Percentiles rank a stretch among this genome's conserved stretches.
phyloP scores from a whole-genome alignment of 2,888 invertebrate genomes.

The Syritta pipiens region DNA sequence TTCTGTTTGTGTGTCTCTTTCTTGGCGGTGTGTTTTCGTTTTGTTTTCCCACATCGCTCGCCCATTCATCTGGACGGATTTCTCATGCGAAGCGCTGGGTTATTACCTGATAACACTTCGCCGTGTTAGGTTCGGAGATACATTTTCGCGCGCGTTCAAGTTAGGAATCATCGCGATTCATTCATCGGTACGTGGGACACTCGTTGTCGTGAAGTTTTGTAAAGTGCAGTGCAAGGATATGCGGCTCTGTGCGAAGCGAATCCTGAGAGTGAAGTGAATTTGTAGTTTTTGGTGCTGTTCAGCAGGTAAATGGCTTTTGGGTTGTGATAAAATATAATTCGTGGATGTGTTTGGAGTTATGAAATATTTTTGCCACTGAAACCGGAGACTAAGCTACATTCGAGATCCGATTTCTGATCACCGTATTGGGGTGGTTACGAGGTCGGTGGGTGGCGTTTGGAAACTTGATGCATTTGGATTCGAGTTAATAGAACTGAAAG shows the following conservation, averaged over 20 bases:
- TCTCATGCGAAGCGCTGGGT: slow-evolving; percentile 45
- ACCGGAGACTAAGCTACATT: background rate
- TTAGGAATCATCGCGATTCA: slow-evolving; percentile 2
- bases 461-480: slow-evolving; percentile 4
- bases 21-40: slow-evolving; percentile 12
- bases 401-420: slow-evolving; percentile 4
- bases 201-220: too few relatives aligned
- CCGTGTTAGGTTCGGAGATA: slow-evolving; percentile 55
- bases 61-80: slow-evolving; percentile 52
- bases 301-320: slow-evolving; percentile 11
- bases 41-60: slow-evolving; percentile 22
- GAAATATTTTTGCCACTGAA: slow-evolving; percentile 11
- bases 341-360: background rate
- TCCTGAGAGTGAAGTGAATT: too few relatives aligned
- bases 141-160: slow-evolving; percentile 32
- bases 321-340: background rate
- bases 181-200: slow-evolving; percentile 6
- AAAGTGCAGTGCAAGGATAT: too few relatives aligned
- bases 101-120: slow-evolving; percentile 68
- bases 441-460: background rate
- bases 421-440: background rate
- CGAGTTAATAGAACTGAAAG: slow-evolving; percentile 29
- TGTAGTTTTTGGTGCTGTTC: too few relatives aligned
- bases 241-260: too few relatives aligned
- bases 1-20: slow-evolving; percentile 7